phyloP scores from a whole-genome alignment of 2,113 vertebrate genomes.

The Rhodinocichla rosea region DNA sequence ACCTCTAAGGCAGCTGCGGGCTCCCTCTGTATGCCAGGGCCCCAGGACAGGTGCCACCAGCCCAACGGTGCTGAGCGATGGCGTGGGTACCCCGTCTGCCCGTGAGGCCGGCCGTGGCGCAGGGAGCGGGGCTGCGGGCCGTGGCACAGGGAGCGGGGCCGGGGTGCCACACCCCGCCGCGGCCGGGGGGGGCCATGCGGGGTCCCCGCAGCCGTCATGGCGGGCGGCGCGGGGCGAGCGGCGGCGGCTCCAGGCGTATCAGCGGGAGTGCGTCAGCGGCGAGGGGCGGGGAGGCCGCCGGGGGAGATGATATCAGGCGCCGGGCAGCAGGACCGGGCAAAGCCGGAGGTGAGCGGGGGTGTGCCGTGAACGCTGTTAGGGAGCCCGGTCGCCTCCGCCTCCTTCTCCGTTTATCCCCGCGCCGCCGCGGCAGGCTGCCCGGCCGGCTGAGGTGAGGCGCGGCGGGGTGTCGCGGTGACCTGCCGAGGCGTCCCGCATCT shows the following conservation, averaged over 20 bases:
- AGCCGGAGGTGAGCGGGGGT: neutral
- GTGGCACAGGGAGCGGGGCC: fast-evolving
- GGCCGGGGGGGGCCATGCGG: fast-evolving
- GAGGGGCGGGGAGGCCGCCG: neutral
- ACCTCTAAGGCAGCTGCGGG: neutral
- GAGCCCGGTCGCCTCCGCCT: neutral
- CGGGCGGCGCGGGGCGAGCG: neutral
- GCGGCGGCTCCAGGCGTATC: neutral
- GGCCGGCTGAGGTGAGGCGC: neutral
- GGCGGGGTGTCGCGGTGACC: neutral
- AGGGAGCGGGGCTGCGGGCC: fast-evolving
- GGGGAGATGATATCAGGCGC: neutral
- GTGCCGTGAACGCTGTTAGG: fast-evolving
- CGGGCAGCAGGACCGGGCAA: neutral
- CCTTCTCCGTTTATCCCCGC: neutral
- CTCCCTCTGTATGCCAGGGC: neutral
- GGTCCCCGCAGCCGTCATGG: neutral
- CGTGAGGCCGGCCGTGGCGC: fast-evolving
- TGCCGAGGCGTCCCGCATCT: neutral
- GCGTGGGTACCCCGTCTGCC: neutral
- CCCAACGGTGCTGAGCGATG: fast-evolving
- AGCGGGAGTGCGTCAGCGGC: slow-evolving; percentile 23
- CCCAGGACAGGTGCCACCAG: neutral
- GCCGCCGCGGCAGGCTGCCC: neutral
- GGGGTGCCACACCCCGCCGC: fast-evolving